Evolutionary conservation across 2,797 vertebrate genomes (phyloP).

Genomic region (Eulemur albifrons): DNA sequence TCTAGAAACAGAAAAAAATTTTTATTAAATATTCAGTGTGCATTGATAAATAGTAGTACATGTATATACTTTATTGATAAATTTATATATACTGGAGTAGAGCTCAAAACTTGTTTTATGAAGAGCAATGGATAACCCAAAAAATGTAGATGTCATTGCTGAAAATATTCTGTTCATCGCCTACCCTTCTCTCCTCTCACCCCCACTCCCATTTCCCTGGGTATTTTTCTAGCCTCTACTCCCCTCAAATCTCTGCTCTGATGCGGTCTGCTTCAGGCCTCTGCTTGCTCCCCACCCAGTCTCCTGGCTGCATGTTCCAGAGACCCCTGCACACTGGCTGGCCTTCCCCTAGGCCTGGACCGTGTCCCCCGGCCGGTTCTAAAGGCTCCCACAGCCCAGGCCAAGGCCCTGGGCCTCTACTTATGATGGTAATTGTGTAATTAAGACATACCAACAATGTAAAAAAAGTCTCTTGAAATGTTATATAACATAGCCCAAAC

Average conservation of each 20-base stretch:
- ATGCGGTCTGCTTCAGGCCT: background rate
- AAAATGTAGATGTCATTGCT: background rate
- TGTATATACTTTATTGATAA: constrained; percentile 5
- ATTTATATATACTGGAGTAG: background rate
- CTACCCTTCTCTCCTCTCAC: background rate
- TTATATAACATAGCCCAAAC: background rate
- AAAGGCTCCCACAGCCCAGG: background rate
- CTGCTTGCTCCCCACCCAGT: background rate
- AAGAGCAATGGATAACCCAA: background rate
- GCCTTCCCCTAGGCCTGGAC: background rate
- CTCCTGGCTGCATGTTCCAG: background rate
- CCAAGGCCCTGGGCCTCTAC: background rate
- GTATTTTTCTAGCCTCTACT: background rate
- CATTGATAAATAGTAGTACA: background rate
- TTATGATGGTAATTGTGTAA: background rate
- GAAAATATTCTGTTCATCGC: background rate
- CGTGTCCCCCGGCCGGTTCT: background rate
- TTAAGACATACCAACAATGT: background rate
- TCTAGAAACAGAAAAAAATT: constrained; percentile 21
- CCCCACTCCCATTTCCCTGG: background rate
- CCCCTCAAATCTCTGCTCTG: background rate
- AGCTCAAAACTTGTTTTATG: background rate
- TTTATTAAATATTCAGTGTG: constrained; percentile 2
- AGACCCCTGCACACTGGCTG: background rate
- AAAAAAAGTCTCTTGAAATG: background rate